phyloP scores from a whole-genome alignment of 2,113 vertebrate genomes.

The Phalacrocorax brasilianus region DNA sequence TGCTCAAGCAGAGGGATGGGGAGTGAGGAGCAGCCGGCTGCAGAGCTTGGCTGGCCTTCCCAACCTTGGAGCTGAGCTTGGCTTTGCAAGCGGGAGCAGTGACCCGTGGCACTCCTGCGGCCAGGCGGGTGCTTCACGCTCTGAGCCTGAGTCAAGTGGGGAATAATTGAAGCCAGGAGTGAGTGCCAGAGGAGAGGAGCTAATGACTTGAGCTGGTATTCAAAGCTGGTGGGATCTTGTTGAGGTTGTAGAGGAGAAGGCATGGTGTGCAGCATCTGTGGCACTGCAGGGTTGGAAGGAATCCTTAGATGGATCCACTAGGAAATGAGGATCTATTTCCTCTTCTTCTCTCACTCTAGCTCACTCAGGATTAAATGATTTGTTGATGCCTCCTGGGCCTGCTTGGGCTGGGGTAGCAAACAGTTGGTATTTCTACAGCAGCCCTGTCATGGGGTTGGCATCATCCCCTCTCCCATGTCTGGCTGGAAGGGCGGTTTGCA shows the following conservation, averaged over 20 bases:
- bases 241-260: not conserved
- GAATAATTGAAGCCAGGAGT: fast-evolving
- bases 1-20: not conserved
- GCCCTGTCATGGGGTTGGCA: not conserved
- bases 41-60: not conserved
- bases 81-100: not conserved
- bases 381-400: not conserved
- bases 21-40: fast-evolving
- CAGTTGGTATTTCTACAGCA: not conserved
- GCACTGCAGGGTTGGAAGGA: not conserved
- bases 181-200: not conserved
- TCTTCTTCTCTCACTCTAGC: not conserved
- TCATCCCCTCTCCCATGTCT: not conserved
- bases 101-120: fast-evolving
- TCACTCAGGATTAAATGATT: not conserved
- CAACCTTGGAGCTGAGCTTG: not conserved
- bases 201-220: not conserved
- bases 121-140: fast-evolving
- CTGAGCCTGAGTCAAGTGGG: not conserved
- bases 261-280: fast-evolving
- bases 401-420: too few relatives aligned
- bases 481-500: fast-evolving
- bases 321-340: not conserved
- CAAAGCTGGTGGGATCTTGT: not conserved
- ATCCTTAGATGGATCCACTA: not conserved